Evolutionary conservation across 2,797 vertebrate genomes (phyloP).

Genomic region (Phyllotis vaccarum): DNA sequence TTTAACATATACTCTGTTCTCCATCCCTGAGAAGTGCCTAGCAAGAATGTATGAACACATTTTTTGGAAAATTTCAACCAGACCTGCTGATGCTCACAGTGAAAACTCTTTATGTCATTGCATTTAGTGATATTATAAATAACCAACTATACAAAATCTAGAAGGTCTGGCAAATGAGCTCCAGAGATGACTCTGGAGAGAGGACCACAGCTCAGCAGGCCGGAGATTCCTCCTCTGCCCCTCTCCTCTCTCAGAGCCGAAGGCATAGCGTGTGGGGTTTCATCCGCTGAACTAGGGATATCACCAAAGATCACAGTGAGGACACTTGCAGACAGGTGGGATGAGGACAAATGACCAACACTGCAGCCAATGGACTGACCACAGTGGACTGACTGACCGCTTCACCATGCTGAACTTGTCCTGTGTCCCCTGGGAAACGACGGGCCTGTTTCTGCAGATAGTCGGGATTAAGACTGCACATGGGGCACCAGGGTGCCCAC

Average conservation of each 20-base stretch:
- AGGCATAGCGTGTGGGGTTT: accelerated
- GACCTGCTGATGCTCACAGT: conserved; percentile 30
- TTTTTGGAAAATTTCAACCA: conserved; percentile 64
- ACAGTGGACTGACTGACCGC: background rate
- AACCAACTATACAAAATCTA: conserved; percentile 68
- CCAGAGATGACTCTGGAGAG: conserved; percentile 17
- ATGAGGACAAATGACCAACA: background rate
- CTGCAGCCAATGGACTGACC: background rate
- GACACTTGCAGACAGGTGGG: background rate
- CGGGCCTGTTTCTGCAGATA: background rate
- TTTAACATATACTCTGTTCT: conserved; percentile 6
- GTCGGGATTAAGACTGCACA: background rate
- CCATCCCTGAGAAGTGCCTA: background rate
- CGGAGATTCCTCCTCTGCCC: background rate
- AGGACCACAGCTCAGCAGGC: conserved; percentile 30
- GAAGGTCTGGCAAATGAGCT: conserved; percentile 65
- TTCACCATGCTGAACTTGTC: background rate
- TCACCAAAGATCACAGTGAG: background rate
- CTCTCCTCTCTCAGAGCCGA: background rate
- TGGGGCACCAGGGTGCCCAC: background rate
- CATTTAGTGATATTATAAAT: conserved; percentile 74
- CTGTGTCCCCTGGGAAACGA: background rate
- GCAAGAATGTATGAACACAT: background rate
- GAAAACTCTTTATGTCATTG: conserved; percentile 41
- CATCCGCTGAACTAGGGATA: background rate